phyloP scores from a whole-genome alignment of 2,888 invertebrate genomes.

The Lepidonotus clava region DNA sequence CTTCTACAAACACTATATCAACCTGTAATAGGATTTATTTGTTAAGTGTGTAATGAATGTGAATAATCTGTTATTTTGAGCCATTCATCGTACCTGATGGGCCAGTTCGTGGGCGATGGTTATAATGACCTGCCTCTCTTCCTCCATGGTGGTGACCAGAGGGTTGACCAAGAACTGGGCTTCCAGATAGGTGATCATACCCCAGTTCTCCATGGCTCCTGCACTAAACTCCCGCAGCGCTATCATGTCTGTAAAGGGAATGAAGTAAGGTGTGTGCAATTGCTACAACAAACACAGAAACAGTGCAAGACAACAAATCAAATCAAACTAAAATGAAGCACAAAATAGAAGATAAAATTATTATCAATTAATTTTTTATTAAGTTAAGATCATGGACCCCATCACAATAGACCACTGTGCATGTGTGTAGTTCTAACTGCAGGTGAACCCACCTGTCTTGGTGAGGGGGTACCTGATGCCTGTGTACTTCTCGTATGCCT shows the following conservation, averaged over 20 bases:
- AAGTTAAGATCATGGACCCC: too few species aligned
- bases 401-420: too few species aligned
- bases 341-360: too few species aligned
- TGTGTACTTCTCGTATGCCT: constrained; percentile 39
- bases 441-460: constrained; percentile 32
- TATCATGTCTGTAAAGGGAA: background rate
- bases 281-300: too few species aligned
- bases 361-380: too few species aligned
- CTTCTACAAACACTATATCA: too few species aligned
- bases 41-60: too few species aligned
- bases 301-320: too few species aligned
- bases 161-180: background rate
- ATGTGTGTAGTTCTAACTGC: too few species aligned
- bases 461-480: constrained; percentile 15
- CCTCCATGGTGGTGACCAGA: background rate
- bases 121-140: background rate
- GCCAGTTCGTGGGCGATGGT: constrained; percentile 37
- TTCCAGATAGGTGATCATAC: background rate
- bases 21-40: too few species aligned
- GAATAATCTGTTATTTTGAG: background rate
- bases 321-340: too few species aligned
- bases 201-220: constrained; percentile 53
- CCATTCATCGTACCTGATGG: constrained; percentile 21
- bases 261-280: too few species aligned
- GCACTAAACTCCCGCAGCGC: constrained; percentile 17